phyloP scores from a whole-genome alignment of 2,113 vertebrate species.

The Muscicapa adusta region DNA sequence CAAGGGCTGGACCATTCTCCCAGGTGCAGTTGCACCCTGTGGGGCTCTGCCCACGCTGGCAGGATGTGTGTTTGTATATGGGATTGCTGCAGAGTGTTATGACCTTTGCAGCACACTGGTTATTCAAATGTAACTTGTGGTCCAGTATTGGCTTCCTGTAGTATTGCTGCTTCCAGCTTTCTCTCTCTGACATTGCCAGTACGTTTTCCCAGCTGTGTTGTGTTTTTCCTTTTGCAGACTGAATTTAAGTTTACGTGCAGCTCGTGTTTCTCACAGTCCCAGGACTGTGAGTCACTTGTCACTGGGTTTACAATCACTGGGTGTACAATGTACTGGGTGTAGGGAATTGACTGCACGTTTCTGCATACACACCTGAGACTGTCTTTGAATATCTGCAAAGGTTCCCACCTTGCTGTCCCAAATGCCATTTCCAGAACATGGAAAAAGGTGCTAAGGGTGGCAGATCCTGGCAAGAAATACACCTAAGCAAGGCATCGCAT shows the following conservation, averaged over 20 bases:
- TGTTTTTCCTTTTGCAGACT: not conserved
- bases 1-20: not conserved
- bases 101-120: conserved; percentile 15
- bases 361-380: not conserved
- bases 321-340: not conserved
- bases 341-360: not conserved
- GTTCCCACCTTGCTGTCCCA: not conserved
- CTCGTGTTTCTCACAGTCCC: not conserved
- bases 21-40: not conserved
- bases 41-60: not conserved
- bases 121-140: conserved; percentile 18
- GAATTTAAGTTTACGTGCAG: not conserved
- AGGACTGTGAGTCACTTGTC: not conserved
- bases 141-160: conserved; percentile 1
- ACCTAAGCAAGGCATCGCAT: not conserved
- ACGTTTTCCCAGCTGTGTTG: not conserved
- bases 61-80: not conserved
- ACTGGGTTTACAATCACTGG: not conserved
- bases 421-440: not conserved
- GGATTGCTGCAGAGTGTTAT: conserved; percentile 12
- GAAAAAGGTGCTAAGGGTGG: not conserved
- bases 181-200: not conserved
- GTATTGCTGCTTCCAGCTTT: conserved; percentile 6
- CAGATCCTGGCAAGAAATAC: not conserved
- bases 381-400: not conserved